phyloP scores from a whole-genome alignment of 1,140 invertebrate species.

The Liolophura sinensis region DNA sequence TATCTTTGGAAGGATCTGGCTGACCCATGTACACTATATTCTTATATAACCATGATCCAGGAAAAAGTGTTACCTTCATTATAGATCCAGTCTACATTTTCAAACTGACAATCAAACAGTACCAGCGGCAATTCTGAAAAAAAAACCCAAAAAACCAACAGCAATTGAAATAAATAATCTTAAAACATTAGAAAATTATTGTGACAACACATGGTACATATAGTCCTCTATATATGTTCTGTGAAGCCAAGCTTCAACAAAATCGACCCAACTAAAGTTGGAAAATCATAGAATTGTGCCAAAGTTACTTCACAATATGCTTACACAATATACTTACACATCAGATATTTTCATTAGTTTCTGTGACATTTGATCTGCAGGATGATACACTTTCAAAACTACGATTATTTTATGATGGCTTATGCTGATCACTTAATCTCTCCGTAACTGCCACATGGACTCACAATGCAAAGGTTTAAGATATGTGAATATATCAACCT shows the following conservation, averaged over 20 bases:
- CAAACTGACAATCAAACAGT: conserved; percentile 75
- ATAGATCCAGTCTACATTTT: conserved; percentile 61
- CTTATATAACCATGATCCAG: conserved; percentile 30
- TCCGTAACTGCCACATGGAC: too few species aligned
- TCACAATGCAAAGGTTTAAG: too few species aligned
- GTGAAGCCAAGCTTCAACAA: not conserved
- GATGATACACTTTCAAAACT: too few species aligned
- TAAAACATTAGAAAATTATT: too few species aligned
- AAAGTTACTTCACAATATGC: too few species aligned
- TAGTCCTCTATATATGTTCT: not conserved
- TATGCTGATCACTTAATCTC: too few species aligned
- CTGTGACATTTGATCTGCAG: too few species aligned
- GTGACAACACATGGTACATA: not conserved
- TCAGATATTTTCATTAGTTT: too few species aligned
- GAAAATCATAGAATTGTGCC: too few species aligned
- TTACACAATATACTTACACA: too few species aligned
- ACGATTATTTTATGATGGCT: too few species aligned
- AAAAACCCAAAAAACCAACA: not conserved
- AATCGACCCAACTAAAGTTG: not conserved
- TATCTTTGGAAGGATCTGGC: not conserved
- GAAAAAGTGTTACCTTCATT: conserved; percentile 43
- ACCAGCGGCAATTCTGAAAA: conserved; percentile 79
- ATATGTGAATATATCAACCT: too few species aligned
- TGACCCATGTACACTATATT: not conserved
- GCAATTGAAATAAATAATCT: conserved; percentile 2